Conservation (phyloP, 2,888 invertebrate genomes). For the Scrobipalpa atriplicella region DNA sequence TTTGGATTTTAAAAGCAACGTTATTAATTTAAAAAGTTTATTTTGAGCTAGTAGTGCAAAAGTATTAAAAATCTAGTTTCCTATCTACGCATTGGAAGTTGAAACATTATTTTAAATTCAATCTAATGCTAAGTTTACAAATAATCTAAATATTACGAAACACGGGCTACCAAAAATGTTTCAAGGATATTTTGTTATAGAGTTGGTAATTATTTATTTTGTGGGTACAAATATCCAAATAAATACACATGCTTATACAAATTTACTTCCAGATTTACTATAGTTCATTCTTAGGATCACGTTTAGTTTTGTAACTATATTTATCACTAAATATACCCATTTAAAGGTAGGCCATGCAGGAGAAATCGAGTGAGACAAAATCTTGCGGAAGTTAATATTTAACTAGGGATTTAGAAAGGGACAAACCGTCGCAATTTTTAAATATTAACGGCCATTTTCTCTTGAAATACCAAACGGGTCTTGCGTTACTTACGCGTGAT, state of each 20-base stretch:
- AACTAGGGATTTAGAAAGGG: conserved; percentile 15
- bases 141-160: conserved; percentile 55
- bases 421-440: neutral
- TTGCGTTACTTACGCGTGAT: conserved; percentile 80
- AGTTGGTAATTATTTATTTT: neutral
- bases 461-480: conserved; percentile 63
- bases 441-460: conserved; percentile 58
- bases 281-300: neutral
- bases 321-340: conserved; percentile 1
- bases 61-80: conserved; percentile 1
- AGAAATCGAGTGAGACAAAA: conserved; percentile 19
- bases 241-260: neutral
- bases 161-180: conserved; percentile 49
- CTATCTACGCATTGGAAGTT: neutral
- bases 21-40: neutral
- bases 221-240: neutral
- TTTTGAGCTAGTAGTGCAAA: neutral
- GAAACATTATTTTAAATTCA: neutral
- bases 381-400: conserved; percentile 39
- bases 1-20: neutral
- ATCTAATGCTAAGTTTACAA: conserved; percentile 46
- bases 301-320: neutral
- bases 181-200: neutral
- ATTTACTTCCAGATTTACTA: conserved; percentile 1
- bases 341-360: conserved; percentile 13